These are phyloP conservation scores for Serranus cabrilla DNA, from an alignment of 2,797 vertebrate species.

Conservation along the genomic window DNA sequence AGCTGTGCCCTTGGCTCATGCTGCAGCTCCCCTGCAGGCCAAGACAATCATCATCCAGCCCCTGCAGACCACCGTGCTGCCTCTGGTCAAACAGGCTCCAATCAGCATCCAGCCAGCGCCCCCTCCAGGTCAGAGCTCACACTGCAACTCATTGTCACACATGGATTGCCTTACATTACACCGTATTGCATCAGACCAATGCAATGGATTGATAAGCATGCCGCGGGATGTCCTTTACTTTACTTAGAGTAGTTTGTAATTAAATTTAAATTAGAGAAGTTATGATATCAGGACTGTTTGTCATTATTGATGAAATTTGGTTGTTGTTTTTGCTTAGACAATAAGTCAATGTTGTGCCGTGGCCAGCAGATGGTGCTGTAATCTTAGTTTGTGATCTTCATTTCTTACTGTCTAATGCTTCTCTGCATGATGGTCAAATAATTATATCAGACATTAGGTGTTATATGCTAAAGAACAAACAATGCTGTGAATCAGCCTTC, in stretches of 20 bases:
- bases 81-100: conserved; percentile 87
- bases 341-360: background rate
- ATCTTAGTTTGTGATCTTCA: conserved; percentile 37
- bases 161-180: background rate
- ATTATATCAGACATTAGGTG: background rate
- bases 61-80: conserved; percentile 86
- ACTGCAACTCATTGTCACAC: conserved; percentile 37
- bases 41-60: conserved; percentile 96
- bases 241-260: background rate
- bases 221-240: background rate
- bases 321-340: background rate
- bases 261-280: background rate
- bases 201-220: background rate
- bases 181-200: conserved; percentile 18
- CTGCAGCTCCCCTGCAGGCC: conserved; percentile 84
- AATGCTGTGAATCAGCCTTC: background rate
- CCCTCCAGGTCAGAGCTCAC: conserved; percentile 85
- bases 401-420: background rate
- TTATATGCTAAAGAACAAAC: accelerated
- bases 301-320: background rate
- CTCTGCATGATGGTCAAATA: background rate
- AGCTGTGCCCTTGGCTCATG: conserved; percentile 86
- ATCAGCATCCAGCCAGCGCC: conserved; percentile 91
- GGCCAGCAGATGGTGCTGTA: conserved; percentile 76
- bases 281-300: background rate